These are phyloP conservation scores for Euwallacea fornicatus DNA, from an alignment of 1,140 invertebrate species.

Conservation along the genomic window DNA sequence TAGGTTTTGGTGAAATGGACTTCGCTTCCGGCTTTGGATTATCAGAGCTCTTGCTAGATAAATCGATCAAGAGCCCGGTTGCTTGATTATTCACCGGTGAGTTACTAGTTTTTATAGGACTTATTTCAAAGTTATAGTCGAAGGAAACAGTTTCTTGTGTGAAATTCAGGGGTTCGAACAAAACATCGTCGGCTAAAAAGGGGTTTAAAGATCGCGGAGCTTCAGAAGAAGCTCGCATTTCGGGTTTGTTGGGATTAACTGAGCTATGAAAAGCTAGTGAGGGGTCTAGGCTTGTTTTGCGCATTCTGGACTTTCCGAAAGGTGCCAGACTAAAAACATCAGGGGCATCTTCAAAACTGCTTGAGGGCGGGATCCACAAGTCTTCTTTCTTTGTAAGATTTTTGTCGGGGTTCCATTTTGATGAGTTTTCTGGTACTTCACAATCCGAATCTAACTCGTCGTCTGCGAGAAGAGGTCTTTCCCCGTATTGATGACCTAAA, in stretches of 20 bases:
- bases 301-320: conserved; percentile 61
- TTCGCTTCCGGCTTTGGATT: not conserved
- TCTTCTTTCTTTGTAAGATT: conserved; percentile 38
- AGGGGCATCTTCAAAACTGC: conserved; percentile 52
- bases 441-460: conserved; percentile 74
- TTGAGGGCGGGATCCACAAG: conserved; percentile 49
- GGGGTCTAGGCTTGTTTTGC: conserved; percentile 28
- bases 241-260: not conserved
- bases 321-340: conserved; percentile 78
- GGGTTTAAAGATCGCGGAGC: conserved; percentile 36
- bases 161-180: conserved; percentile 33
- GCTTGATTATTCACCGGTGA: not conserved
- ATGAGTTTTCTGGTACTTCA: conserved; percentile 48
- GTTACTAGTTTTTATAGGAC: not conserved
- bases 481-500: conserved; percentile 74
- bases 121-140: not conserved
- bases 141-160: not conserved
- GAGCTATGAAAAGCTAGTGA: not conserved
- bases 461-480: conserved; percentile 74
- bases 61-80: conserved; percentile 22
- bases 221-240: conserved; percentile 1
- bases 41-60: conserved; percentile 24
- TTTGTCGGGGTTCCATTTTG: conserved; percentile 51
- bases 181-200: conserved; percentile 26
- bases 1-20: conserved; percentile 27